A percentile compares a stretch with the other conserved stretches of the same genome.
phyloP scores from a whole-genome alignment of 2,888 invertebrate genomes.

The Limnephilus auricula region DNA sequence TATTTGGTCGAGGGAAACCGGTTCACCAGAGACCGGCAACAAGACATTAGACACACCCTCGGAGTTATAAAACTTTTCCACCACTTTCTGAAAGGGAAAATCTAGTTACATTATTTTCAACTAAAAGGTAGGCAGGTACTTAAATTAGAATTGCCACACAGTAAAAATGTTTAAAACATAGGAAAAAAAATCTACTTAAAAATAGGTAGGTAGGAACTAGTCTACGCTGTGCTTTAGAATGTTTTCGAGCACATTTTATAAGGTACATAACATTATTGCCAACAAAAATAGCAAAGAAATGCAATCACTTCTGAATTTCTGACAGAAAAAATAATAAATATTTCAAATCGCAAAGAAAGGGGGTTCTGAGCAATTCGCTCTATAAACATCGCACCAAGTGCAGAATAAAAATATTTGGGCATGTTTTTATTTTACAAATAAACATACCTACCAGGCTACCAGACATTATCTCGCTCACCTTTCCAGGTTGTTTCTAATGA shows the following conservation, averaged over 20 bases:
- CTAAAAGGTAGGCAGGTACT: not conserved
- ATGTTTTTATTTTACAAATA: not conserved
- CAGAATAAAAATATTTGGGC: not conserved
- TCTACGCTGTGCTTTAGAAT: not conserved
- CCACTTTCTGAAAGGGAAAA: not conserved
- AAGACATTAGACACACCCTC: constrained; percentile 2
- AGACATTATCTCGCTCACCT: not conserved
- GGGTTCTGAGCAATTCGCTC: not conserved
- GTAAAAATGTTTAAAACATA: not conserved
- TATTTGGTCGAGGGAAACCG: not conserved
- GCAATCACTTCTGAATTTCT: not conserved
- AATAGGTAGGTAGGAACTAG: not conserved
- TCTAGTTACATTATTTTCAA: not conserved
- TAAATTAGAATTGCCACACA: not conserved
- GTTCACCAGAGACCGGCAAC: not conserved
- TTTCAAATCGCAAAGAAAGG: not conserved
- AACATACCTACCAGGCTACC: not conserved
- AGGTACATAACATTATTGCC: not conserved
- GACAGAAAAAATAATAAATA: not conserved
- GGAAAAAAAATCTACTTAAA: not conserved
- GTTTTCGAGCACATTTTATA: too few relatives aligned
- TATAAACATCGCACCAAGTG: not conserved
- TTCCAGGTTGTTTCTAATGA: not conserved
- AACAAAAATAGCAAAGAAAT: not conserved
- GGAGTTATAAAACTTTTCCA: not conserved